phyloP scores from a whole-genome alignment of 2,797 vertebrate species.

The Anguilla marmorata region DNA sequence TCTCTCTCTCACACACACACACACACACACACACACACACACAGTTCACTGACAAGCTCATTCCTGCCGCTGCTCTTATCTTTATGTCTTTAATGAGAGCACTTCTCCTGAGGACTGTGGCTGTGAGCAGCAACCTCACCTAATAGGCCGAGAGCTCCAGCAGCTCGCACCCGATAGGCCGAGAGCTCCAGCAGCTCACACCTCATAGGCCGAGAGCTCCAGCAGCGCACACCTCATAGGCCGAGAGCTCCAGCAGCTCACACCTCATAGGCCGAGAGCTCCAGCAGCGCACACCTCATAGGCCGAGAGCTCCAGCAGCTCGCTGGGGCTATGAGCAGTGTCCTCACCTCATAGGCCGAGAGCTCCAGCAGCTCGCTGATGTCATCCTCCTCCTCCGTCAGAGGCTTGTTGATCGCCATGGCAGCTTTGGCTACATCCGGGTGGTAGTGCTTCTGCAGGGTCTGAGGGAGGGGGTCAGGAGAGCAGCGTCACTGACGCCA shows the following conservation, averaged over 20 bases:
- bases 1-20: too few relatives aligned
- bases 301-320: too few relatives aligned
- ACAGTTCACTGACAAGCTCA: neutral
- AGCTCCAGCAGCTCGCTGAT: conserved; percentile 80
- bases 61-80: neutral
- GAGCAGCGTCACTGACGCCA: neutral
- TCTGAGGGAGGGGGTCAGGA: conserved; percentile 62
- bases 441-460: conserved; percentile 89
- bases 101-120: neutral
- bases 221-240: too few relatives aligned
- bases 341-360: conserved; percentile 78
- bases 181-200: too few relatives aligned
- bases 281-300: too few relatives aligned
- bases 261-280: too few relatives aligned
- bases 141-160: too few relatives aligned
- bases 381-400: conserved; percentile 78
- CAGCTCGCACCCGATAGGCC: too few relatives aligned
- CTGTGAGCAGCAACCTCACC: too few relatives aligned
- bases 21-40: neutral
- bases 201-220: too few relatives aligned
- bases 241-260: too few relatives aligned
- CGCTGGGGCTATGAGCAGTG: neutral
- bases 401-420: conserved; percentile 72
- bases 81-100: neutral
- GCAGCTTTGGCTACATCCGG: conserved; percentile 88